Base-by-base conservation (phyloP, 2,888 invertebrate genomes). In the Hetaerina titia region DNA sequence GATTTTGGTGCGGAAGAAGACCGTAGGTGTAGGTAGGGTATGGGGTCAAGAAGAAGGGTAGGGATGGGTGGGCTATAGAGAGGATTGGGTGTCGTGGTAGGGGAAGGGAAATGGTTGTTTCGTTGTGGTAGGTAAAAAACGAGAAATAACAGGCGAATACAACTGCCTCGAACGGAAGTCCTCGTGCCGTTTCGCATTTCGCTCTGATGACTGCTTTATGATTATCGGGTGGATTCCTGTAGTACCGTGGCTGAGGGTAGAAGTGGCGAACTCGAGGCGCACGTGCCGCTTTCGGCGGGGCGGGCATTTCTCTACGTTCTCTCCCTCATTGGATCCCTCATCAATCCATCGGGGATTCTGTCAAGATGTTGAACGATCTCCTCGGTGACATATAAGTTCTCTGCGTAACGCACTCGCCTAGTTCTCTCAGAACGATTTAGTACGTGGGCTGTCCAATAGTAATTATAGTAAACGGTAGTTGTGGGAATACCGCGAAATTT, bases 1-100 rank as follows among this genome's bases (percentile, higher is more conserved):
- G 81, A 31, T 45, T 45, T 31, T 81, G 81, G 81, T 81, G 81
- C 81, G 81, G 81, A 81, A 81, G 25, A 81, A 81, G 81, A 31
- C 25, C 25, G 22, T 31, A 31, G 25, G 25, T 9, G 81, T 5
- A 6, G 81, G 17, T n/a, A 25, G 81, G 31, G 69, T 69, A 69
- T 7, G 69, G 69, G 45, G 45, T 19, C 22, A 7, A n/a, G 22
- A n/a, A n/a, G 19, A n/a, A n/a, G n/a, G 57, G 17, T 19, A 22
- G 56, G 11, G 57, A 5, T 9, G n/a, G 57, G 1, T 19, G 57
- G 56, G 56, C 17, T 15, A 64, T 22, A 22, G 57, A 57, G 56
- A 19, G 88, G 89, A 57, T 19, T 31, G n/a, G 31, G n/a, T 13
- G 9, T 81, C 25, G 31, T 56, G 56, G 89, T 5, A 60, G 89